Base-by-base conservation (phyloP, 2,797 vertebrate species). In the Danionella dracula region DNA sequence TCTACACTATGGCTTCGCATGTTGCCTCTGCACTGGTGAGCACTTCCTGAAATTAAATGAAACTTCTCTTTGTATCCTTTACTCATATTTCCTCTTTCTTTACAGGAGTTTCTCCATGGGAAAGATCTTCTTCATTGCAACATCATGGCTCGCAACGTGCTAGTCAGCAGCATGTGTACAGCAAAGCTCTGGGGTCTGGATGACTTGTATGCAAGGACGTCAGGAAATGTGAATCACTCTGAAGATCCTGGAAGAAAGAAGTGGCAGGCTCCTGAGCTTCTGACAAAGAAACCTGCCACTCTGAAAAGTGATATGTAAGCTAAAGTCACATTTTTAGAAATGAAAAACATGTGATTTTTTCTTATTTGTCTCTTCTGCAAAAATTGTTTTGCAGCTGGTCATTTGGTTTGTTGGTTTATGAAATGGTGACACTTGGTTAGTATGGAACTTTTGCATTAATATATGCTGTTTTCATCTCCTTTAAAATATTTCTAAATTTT, bases 371-470 rank as follows among this genome's bases (percentile, higher is more conserved):
- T 6, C 74, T 40, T 70, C 21, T n/a, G n/a, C n/a, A n/a, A n/a
- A n/a, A n/a, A n/a, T n/a, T n/a, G n/a, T n/a, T 75, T 77, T 83
- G 11, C 66, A 98, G 96, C 17, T 98, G 95, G 96, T 96, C 95
- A 9, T 94, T 98, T 85, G 96, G 96, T 27, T 84, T 97, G 71
- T 81, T 98, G 8, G 78, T 98, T 8, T 98, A 91, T 82, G 96
- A 98, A 87, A 96, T 98, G 92, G 86, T 91, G 67, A 92, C 94
- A 16, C 74, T 97, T 60, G 95, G 95, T 98, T 83, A 92, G 91
- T 82, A 1, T 10, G 15, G 17, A 31, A 12, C 4, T 55, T 23
- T 21, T 54, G 2, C 8, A 12, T 27, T 3, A 27, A 3, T 6
- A 27, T 27, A 27, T 27, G n/a, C n/a, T 27, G 23, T 27, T 3